Evolutionary conservation across 2,797 vertebrate species (phyloP).

Genomic region (Rhadinocentrus ornatus): DNA sequence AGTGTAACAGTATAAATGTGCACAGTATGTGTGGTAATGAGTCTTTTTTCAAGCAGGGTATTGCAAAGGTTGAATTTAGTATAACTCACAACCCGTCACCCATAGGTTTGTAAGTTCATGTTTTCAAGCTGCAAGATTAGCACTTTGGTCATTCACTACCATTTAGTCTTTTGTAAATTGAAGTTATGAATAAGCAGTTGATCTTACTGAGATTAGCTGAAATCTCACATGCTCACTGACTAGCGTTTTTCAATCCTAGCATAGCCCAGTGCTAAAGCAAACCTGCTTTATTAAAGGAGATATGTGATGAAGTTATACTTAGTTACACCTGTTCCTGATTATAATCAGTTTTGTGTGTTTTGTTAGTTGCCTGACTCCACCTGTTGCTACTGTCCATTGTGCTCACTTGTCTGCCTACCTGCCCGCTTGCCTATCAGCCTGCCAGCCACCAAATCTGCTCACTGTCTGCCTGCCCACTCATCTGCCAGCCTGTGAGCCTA

Average conservation of each 20-base stretch:
- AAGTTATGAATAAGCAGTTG: background rate
- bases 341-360: background rate
- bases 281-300: background rate
- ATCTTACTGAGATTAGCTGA: background rate
- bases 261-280: background rate
- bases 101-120: background rate
- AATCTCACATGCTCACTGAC: background rate
- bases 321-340: background rate
- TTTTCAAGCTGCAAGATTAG: background rate
- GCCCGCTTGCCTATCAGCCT: too few relatives aligned
- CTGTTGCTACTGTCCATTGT: too few relatives aligned
- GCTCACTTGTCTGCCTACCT: background rate
- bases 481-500: background rate
- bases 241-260: background rate
- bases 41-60: background rate
- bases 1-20: slow-evolving; percentile 8
- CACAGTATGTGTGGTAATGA: background rate
- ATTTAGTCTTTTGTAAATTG: background rate
- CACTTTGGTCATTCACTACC: background rate
- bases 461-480: background rate
- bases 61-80: background rate
- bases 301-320: background rate
- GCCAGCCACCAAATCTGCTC: too few relatives aligned
- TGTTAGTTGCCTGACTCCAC: too few relatives aligned
- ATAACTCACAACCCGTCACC: background rate